Evolutionary conservation across 2,888 invertebrate species (phyloP).

Genomic region (Cylindroiulus punctatus): DNA sequence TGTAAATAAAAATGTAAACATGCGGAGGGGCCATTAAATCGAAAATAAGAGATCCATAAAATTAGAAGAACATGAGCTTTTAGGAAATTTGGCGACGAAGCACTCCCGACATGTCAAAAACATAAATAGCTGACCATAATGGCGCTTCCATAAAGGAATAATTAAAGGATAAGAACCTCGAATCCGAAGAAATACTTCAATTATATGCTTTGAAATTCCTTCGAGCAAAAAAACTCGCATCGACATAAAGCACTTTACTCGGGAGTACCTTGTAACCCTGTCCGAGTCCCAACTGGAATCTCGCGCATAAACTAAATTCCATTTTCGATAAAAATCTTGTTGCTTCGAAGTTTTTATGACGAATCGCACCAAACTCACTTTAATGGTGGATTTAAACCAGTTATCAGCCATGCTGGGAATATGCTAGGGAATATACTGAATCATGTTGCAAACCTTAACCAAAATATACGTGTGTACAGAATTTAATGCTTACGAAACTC

Average conservation of each 20-base stretch:
- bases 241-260: conserved; percentile 25
- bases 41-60: conserved; percentile 29
- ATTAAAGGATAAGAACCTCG: conserved; percentile 3
- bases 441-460: no score
- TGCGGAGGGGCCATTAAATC: conserved; percentile 11
- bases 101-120: background rate
- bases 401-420: background rate
- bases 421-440: no score
- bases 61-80: conserved; percentile 40
- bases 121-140: conserved; percentile 34
- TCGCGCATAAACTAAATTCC: background rate
- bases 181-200: background rate
- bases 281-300: background rate
- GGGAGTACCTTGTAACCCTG: background rate
- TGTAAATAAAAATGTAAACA: conserved; percentile 47
- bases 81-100: conserved; percentile 31
- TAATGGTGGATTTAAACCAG: background rate
- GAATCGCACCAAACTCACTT: background rate
- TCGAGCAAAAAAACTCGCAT: background rate
- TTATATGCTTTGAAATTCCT: conserved; percentile 16
- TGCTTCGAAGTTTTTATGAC: background rate
- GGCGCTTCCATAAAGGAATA: conserved; percentile 16
- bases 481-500: no score
- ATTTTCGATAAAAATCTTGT: conserved; percentile 27
- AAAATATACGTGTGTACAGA: no score